Evolutionary conservation across 2,888 invertebrate genomes (phyloP).

Genomic region (Macrosiphum euphorbiae): DNA sequence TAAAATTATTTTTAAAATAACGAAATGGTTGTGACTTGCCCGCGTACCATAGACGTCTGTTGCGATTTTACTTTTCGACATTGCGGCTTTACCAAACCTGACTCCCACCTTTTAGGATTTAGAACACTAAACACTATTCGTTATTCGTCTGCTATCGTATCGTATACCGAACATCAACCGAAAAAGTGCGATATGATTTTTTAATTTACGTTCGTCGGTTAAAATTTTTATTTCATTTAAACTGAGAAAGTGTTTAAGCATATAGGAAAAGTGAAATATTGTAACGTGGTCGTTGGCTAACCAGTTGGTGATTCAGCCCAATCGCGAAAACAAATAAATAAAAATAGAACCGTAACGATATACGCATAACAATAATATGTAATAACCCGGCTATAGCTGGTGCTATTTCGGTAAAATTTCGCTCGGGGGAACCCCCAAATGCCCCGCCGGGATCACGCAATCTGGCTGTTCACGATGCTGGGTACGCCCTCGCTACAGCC

Average conservation of each 20-base stretch:
- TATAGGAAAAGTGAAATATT: not conserved
- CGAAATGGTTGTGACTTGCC: not conserved
- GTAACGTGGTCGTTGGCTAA: not conserved
- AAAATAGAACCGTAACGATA: slow-evolving; percentile 2
- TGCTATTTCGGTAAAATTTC: slow-evolving; percentile 40
- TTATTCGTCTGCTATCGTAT: not conserved
- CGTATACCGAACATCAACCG: not conserved
- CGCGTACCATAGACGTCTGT: not conserved
- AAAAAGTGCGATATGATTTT: not conserved
- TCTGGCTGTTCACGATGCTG: not conserved
- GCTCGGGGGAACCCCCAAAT: slow-evolving; percentile 60
- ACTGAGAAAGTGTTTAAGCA: not conserved
- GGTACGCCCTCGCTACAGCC: slow-evolving; percentile 54
- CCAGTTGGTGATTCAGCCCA: slow-evolving; percentile 47
- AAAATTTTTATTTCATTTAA: not conserved
- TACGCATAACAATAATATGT: slow-evolving; percentile 15
- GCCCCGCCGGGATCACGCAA: slow-evolving; percentile 55
- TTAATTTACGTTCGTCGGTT: not conserved
- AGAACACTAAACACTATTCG: not conserved
- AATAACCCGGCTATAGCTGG: not conserved
- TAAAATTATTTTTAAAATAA: not conserved
- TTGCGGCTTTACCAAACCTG: not conserved
- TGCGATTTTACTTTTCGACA: not conserved
- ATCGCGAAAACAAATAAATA: slow-evolving; percentile 5
- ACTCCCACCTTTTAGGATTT: not conserved